phyloP scores from a whole-genome alignment of 2,888 invertebrate genomes.

The Dione juno region DNA sequence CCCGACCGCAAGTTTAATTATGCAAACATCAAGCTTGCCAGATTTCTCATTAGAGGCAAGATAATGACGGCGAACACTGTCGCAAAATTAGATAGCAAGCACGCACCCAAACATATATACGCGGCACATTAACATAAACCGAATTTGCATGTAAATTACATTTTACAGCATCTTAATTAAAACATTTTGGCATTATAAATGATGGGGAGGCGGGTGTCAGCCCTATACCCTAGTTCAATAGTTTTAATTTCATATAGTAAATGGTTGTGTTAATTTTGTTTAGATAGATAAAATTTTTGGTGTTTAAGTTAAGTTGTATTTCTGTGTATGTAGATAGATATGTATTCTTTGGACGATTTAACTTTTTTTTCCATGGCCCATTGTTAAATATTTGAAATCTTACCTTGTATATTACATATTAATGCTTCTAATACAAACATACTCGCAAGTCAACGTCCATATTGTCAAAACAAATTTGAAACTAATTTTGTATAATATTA shows the following conservation, averaged over 20 bases:
- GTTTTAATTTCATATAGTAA: conserved; percentile 54
- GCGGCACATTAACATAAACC: conserved; percentile 84
- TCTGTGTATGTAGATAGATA: not conserved
- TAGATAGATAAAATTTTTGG: not conserved
- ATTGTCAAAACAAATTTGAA: no score
- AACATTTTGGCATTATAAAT: conserved; percentile 85
- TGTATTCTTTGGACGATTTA: no score
- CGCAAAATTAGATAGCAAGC: conserved; percentile 83
- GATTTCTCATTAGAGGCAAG: conserved; percentile 84
- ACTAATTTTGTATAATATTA: no score
- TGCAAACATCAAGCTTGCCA: conserved; percentile 83
- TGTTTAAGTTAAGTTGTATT: not conserved
- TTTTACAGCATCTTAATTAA: conserved; percentile 85
- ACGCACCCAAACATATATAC: conserved; percentile 84
- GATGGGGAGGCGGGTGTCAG: conserved; percentile 76
- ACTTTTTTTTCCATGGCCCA: no score
- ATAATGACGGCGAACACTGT: conserved; percentile 84
- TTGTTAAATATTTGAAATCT: no score
- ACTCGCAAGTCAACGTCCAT: no score
- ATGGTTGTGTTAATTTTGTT: conserved; percentile 12
- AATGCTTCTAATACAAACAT: no score
- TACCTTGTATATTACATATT: no score
- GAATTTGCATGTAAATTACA: conserved; percentile 85
- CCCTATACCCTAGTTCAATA: conserved; percentile 73
- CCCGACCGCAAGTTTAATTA: conserved; percentile 81